Evolutionary conservation across 1,140 invertebrate species (phyloP).

Genomic region (Steinernema feltiae): DNA sequence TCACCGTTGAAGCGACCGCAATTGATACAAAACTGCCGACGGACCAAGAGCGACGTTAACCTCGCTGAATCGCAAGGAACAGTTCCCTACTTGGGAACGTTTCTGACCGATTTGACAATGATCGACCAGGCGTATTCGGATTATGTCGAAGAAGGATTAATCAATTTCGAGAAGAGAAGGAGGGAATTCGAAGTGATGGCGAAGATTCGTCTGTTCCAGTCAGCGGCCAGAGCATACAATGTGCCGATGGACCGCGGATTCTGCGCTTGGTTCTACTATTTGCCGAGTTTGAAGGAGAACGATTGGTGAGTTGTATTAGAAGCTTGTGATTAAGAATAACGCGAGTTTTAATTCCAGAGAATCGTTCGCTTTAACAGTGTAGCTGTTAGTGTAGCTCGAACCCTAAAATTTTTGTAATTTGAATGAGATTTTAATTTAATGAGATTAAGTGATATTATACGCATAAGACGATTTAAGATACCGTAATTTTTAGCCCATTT

Average conservation of each 20-base stretch:
- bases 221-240: conserved; percentile 91
- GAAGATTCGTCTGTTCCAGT: conserved; percentile 87
- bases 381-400: no score
- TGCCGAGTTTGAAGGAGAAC: conserved; percentile 50
- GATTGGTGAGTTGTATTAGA: conserved; percentile 50
- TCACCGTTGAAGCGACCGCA: conserved; percentile 47
- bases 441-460: no score
- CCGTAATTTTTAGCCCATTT: no score
- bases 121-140: conserved; percentile 94
- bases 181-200: conserved; percentile 98
- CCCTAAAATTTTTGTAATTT: no score
- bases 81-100: conserved; percentile 94
- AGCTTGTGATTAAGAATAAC: no score
- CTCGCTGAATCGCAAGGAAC: conserved; percentile 70
- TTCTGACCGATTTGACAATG: conserved; percentile 95
- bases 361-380: no score
- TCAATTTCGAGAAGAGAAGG: conserved; percentile 94
- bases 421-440: no score
- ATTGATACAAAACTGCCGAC: conserved; percentile 42
- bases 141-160: conserved; percentile 66
- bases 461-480: no score
- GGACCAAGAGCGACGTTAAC: conserved; percentile 57
- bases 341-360: no score
- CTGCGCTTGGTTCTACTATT: conserved; percentile 56
- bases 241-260: conserved; percentile 62